phyloP scores from a whole-genome alignment of 2,797 vertebrate species.

The Manis javanica region DNA sequence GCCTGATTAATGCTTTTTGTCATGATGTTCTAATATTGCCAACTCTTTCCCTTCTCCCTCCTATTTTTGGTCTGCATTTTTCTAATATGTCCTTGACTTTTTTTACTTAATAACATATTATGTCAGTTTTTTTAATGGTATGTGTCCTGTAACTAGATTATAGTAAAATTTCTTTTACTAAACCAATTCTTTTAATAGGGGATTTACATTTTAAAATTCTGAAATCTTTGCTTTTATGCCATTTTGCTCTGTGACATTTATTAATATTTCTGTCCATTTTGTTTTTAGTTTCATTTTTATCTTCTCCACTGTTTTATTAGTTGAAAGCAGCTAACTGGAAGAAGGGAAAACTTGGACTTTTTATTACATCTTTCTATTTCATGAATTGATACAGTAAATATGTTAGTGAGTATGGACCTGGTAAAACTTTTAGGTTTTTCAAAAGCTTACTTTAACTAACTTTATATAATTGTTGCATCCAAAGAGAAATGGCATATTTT shows the following conservation, averaged over 20 bases:
- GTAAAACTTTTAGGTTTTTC: background rate
- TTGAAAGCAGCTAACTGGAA: conserved; percentile 33
- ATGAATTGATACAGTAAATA: conserved; percentile 22
- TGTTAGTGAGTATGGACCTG: background rate
- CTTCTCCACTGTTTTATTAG: conserved; percentile 18
- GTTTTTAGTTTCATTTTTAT: conserved; percentile 25
- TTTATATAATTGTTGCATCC: conserved; percentile 11
- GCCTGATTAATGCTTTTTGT: background rate
- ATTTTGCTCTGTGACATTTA: conserved; percentile 40
- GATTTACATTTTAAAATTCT: conserved; percentile 41
- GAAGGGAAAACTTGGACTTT: conserved; percentile 34
- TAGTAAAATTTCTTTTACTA: conserved; percentile 52
- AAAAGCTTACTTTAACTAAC: conserved; percentile 45
- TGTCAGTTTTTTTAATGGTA: background rate
- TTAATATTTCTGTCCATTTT: conserved; percentile 10
- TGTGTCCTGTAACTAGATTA: conserved; percentile 20
- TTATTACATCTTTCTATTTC: conserved; percentile 31
- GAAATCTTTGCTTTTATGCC: background rate
- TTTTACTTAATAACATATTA: conserved; percentile 36
- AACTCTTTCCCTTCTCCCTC: background rate
- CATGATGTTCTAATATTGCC: conserved; percentile 24
- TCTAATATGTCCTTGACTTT: background rate
- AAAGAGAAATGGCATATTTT: conserved; percentile 27
- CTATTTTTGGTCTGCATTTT: conserved; percentile 29
- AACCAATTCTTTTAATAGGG: conserved; percentile 41